Base-by-base conservation (phyloP, 1,140 invertebrate species). In the Tetragonula clypearis region DNA sequence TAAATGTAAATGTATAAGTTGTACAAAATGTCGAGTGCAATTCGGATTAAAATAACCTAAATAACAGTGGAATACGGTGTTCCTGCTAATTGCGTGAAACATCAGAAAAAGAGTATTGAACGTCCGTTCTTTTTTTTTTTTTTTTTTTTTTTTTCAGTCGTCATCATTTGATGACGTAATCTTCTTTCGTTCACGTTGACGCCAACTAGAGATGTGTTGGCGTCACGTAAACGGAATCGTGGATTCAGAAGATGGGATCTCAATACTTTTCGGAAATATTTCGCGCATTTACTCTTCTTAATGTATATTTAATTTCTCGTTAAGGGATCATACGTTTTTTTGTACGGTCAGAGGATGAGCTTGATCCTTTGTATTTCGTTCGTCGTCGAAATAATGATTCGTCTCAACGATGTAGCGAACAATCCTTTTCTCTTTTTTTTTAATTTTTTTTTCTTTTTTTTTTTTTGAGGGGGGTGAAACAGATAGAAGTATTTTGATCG, bases 21-120 rank as follows among this genome's bases (percentile, higher is more conserved):
- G 82, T 84, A 84, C 77, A 84, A 79, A 84, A n/a, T 79, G 17
- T 84, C 77, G 82, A 84, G 82, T 84, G 82, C 82, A 84, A 84
- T 84, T 84, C 58, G 68, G 76, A 79, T 79, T 79, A 79, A 71
- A 53, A 35, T 79, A 62, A 72, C 49, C 11, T 84, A 35, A 35
- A 71, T 76, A 8, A 79, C 21, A 76, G 49, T 69, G 26, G 68
- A 65, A 84, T 35, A 21, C 56, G 30, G 53, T 60, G 30, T 79
- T 79, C 82, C 68, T 72, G 68, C 23, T 83, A 23, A 76, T 75
- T 76, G 35, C 15, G 62, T 49, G 73, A 55, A 35, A 82, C 72
- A 26, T 78, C n/a, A 23, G 35, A 35, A 69, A 23, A 49, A 30
- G 35, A 9, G 41, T 76, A 11, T 76, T 26, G 62, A 68, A 68